phyloP scores from a whole-genome alignment of 2,113 vertebrate genomes.

The Prunella fulvescens region DNA sequence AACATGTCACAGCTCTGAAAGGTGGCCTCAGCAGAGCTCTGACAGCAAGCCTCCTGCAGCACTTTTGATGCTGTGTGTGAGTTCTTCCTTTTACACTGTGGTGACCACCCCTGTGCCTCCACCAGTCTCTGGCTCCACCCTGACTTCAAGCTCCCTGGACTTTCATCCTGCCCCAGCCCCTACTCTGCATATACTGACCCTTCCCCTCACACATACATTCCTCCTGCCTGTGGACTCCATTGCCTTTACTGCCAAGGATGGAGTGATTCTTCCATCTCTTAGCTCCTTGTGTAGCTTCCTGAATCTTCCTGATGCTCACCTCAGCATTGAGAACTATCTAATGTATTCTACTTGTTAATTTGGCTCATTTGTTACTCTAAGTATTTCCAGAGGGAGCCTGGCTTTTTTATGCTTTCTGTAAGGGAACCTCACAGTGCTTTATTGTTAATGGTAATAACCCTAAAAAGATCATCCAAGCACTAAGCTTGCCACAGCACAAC shows the following conservation, averaged over 20 bases:
- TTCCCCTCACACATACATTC: not conserved
- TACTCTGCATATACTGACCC: not conserved
- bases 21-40: not conserved
- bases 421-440: not conserved
- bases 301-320: not conserved
- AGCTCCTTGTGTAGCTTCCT: not conserved
- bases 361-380: not conserved
- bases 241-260: not conserved
- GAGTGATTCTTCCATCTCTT: not conserved
- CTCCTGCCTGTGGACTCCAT: not conserved
- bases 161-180: not conserved
- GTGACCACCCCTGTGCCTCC: fast-evolving
- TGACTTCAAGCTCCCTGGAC: not conserved
- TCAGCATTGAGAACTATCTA: not conserved
- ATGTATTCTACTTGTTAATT: not conserved
- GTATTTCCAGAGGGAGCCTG: not conserved
- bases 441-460: not conserved
- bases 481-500: not conserved
- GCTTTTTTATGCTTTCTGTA: not conserved
- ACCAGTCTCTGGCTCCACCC: not conserved
- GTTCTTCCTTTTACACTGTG: not conserved
- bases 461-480: not conserved
- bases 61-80: fast-evolving
- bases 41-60: not conserved
- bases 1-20: not conserved